phyloP scores from a whole-genome alignment of 2,113 vertebrate species.

The Triplophysa siluroides region DNA sequence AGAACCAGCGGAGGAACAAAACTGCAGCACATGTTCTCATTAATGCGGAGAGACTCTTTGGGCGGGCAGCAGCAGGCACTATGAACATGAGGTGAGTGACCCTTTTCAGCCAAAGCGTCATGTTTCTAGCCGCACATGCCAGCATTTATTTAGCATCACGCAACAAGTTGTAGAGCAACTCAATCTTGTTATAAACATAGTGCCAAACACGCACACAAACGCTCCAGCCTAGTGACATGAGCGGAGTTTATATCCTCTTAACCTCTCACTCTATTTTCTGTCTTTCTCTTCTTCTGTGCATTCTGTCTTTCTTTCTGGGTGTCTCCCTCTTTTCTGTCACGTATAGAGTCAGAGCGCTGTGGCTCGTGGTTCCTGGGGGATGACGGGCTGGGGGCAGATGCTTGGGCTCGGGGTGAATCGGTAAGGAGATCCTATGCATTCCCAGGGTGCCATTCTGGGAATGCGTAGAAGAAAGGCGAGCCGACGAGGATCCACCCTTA shows the following conservation, averaged over 20 bases:
- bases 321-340: not conserved
- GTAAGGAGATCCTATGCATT: conserved; percentile 50
- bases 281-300: conserved; percentile 56
- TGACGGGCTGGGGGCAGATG: conserved; percentile 63
- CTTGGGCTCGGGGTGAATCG: conserved; percentile 51
- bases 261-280: conserved; percentile 55
- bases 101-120: conserved; percentile 66
- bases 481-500: conserved; percentile 34
- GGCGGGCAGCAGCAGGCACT: conserved; percentile 49
- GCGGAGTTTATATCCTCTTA: not conserved
- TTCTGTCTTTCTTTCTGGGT: conserved; percentile 19
- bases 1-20: not conserved
- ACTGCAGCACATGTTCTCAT: conserved; percentile 23
- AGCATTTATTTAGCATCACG: conserved; percentile 73
- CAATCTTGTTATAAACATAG: conserved; percentile 62
- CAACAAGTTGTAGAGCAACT: conserved; percentile 71
- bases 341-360: conserved; percentile 40
- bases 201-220: conserved; percentile 29
- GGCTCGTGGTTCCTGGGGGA: conserved; percentile 62
- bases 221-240: not conserved
- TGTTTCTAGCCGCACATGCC: conserved; percentile 71
- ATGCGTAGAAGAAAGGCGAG: conserved; percentile 56
- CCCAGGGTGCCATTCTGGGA: conserved; percentile 56
- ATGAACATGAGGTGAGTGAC: conserved; percentile 57
- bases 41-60: conserved; percentile 39